These are phyloP conservation scores for Mythimna impura DNA, from an alignment of 2,888 invertebrate genomes.

Conservation along the genomic window DNA sequence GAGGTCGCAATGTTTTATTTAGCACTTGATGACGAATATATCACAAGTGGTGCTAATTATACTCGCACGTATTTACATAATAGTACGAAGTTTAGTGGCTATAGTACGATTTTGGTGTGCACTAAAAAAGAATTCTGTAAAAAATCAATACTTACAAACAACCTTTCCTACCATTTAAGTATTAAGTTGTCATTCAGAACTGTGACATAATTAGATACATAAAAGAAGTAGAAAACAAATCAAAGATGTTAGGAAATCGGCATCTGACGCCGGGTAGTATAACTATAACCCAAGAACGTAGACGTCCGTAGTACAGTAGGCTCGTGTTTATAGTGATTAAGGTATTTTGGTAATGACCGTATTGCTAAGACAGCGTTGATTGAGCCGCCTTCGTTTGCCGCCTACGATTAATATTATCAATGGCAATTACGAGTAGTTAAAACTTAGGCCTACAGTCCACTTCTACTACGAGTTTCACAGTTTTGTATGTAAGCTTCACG, in stretches of 20 bases:
- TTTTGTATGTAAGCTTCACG: too few species aligned
- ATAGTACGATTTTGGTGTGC: neutral
- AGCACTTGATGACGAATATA: neutral
- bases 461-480: too few species aligned
- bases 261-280: neutral
- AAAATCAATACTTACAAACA: neutral
- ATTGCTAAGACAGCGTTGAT: too few species aligned
- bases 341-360: too few species aligned
- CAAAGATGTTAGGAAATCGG: neutral
- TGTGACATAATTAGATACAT: neutral
- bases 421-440: too few species aligned
- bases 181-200: neutral
- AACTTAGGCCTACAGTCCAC: too few species aligned
- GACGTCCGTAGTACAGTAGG: neutral
- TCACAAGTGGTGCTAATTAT: slow-evolving; percentile 24
- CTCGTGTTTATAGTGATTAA: neutral
- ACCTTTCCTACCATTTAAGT: neutral
- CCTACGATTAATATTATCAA: too few species aligned
- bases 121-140: neutral
- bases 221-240: too few species aligned
- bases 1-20: slow-evolving; percentile 10
- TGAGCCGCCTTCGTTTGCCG: too few species aligned
- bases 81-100: neutral
- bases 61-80: slow-evolving; percentile 13
- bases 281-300: neutral